Evolutionary conservation across 2,888 invertebrate genomes (phyloP), one percentile per base, ranked within the genome.

Genomic region (Epistrophe eligans): DNA sequence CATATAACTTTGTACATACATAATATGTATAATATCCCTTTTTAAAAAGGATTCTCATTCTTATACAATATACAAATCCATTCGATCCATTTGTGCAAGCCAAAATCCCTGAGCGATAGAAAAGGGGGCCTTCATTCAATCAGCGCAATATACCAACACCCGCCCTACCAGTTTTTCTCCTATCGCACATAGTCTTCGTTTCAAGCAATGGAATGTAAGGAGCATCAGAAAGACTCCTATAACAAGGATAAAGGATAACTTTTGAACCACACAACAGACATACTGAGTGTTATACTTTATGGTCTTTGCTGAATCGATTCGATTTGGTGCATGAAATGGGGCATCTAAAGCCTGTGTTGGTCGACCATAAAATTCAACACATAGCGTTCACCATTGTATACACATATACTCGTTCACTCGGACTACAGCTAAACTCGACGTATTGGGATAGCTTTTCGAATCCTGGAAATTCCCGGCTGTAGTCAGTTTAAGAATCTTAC

Each of bases 251-350:
- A 82, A 66, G 74, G 82, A 83, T 79, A 87, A 55, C 74, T 79
- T 83, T 45, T 87, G 83, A 87, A 83, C 79, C 80, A 15, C 73
- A 77, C 72, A 72, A 66, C 76, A 67, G 67, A 77, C 77, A 66
- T 19, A 79, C 64, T 58, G 79, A 87, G 79, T 82, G 74, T 82
- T 74, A 79, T 83, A 72, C 79, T 76, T 87, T 79, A 79, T 74
- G 66, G 32, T 74, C 58, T 19, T 52, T 72, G 38, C 35, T 79
- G 77, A 79, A 87, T 79, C 82, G 82, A 79, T 79, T 82, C 85
- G 73, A 85, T 82, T 77, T 76, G 71, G 58, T 57, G 76, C 76
- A 83, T 76, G 87, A 77, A 83, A 87, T 87, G 79, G 79, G 67
- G 43, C 79, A 79, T 67, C 74, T 71, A 52, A 74, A 70, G 77